These are phyloP conservation scores for Poeciliopsis turneri DNA, from an alignment of 2,797 vertebrate genomes.

Conservation along the genomic window DNA sequence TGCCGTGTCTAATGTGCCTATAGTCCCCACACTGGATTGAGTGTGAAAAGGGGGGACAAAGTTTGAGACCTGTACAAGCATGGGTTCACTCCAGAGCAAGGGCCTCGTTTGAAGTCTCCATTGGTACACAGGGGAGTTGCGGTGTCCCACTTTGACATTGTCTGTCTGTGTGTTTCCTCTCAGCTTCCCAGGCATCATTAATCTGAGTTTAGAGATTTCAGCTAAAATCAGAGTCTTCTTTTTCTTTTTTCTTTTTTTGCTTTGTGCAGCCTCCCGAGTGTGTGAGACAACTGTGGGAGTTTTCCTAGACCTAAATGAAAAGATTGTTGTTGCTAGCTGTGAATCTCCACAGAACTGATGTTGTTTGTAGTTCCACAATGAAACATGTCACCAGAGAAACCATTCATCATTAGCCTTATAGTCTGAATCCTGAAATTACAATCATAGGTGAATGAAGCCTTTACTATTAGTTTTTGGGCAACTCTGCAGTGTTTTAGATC, in stretches of 20 bases:
- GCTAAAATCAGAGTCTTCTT: slow-evolving; percentile 22
- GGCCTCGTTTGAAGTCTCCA: slow-evolving; percentile 78
- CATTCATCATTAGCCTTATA: neutral
- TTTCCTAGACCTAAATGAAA: slow-evolving; percentile 16
- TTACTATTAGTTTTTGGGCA: neutral
- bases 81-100: slow-evolving; percentile 75
- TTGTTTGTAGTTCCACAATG: slow-evolving; percentile 8
- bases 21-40: slow-evolving; percentile 76
- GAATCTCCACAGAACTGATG: slow-evolving; percentile 20
- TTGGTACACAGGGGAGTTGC: slow-evolving; percentile 65
- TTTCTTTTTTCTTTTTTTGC: slow-evolving; percentile 21
- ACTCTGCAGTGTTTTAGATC: slow-evolving; percentile 5
- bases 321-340: slow-evolving; percentile 20
- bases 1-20: slow-evolving; percentile 85
- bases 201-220: slow-evolving; percentile 48
- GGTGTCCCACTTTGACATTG: slow-evolving; percentile 64
- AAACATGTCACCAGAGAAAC: slow-evolving; percentile 4
- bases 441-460: neutral
- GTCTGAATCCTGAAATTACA: neutral
- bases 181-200: slow-evolving; percentile 55
- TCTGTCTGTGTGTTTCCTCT: slow-evolving; percentile 45
- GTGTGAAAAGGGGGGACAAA: slow-evolving; percentile 81
- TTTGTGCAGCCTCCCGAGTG: slow-evolving; percentile 18
- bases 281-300: slow-evolving; percentile 20
- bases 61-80: slow-evolving; percentile 86